These are phyloP conservation scores for Cataglyphis rosenhaueri DNA, from an alignment of 2,888 invertebrate genomes.

Conservation along the genomic window DNA sequence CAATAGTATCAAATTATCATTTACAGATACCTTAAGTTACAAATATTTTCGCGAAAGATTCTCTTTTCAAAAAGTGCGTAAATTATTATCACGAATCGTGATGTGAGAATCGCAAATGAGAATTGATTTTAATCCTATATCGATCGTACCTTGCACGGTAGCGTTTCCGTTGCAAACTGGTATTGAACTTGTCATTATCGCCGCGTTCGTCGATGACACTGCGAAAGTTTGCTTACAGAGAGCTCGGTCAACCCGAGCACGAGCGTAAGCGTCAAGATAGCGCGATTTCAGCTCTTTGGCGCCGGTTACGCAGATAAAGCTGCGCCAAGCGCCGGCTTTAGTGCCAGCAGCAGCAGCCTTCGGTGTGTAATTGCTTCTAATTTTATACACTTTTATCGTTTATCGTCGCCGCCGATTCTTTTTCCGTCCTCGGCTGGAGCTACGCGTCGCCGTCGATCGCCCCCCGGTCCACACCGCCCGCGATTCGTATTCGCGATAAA, in stretches of 20 bases:
- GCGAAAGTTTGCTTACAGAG: slow-evolving; percentile 25
- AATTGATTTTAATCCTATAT: neutral
- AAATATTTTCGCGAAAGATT: neutral
- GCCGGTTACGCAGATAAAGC: slow-evolving; percentile 60
- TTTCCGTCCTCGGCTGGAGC: slow-evolving; percentile 20
- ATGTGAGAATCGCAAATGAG: neutral
- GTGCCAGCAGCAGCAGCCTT: slow-evolving; percentile 30
- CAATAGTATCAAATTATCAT: neutral
- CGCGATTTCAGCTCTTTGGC: slow-evolving; percentile 62
- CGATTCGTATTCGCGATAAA: slow-evolving; percentile 37
- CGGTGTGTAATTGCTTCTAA: slow-evolving; percentile 67
- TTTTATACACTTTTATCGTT: slow-evolving; percentile 65
- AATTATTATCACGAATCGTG: neutral
- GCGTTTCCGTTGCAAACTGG: slow-evolving; percentile 11
- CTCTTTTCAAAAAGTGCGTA: neutral
- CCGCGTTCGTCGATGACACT: slow-evolving; percentile 34
- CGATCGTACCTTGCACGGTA: slow-evolving; percentile 27
- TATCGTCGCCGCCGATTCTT: slow-evolving; percentile 50
- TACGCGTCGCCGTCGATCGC: slow-evolving; percentile 10
- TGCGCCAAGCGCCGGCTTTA: slow-evolving; percentile 27
- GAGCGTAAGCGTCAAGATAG: slow-evolving; percentile 51
- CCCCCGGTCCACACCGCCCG: slow-evolving; percentile 15
- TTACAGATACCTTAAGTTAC: neutral
- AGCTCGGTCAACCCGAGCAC: neutral
- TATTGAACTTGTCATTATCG: slow-evolving; percentile 47